Evolutionary conservation across 2,888 invertebrate genomes (phyloP), one percentile per base, ranked within the genome.

Genomic region (Furcula furcula): DNA sequence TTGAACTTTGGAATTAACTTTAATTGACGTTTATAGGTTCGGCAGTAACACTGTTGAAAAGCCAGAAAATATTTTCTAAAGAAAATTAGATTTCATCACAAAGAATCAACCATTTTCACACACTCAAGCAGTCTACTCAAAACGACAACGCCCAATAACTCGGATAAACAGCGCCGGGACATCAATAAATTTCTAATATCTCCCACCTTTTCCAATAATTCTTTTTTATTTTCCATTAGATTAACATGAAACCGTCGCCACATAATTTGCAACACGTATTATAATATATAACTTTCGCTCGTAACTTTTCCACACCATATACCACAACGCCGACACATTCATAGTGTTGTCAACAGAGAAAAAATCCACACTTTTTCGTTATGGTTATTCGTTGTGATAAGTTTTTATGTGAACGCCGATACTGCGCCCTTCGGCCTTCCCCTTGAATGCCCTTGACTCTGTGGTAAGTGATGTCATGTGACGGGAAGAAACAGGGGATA

Each of bases 361-460:
- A 27, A 15, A 7, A 15, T 9, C 15, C 15, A 9, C 9, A 15
- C 32, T 45, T 30, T 16, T 10, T 11, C 44, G 44, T 46, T 44
- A 57, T 49, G 36, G 45, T 57, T 55, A 49, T 47, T 38, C 31
- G 27, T 30, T 30, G 59, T 52, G 56, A 63, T 64, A 56, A 61
- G 51, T 53, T 63, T 55, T 64, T 63, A 59, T 57, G 57, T 53
- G 31, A 46, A 44, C 41, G 49, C 38, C 44, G 43, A 36, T 34
- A 46, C 29, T 34, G 32, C 31, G 45, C 35, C 59, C 61, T 63
- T 63, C 31, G 45, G 34, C 59, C 61, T 63, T 63, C 51, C 50
- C 59, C 57, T 59, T 58, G 50, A 38, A 45, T 55, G 61, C 39
- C 64, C 65, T 65, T 65, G 55, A 51, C 53, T 48, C 27, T 22